Evolutionary conservation across 2,888 invertebrate genomes (phyloP), one percentile per base, ranked within the genome.

Genomic region (Therioaphis trifolii): DNA sequence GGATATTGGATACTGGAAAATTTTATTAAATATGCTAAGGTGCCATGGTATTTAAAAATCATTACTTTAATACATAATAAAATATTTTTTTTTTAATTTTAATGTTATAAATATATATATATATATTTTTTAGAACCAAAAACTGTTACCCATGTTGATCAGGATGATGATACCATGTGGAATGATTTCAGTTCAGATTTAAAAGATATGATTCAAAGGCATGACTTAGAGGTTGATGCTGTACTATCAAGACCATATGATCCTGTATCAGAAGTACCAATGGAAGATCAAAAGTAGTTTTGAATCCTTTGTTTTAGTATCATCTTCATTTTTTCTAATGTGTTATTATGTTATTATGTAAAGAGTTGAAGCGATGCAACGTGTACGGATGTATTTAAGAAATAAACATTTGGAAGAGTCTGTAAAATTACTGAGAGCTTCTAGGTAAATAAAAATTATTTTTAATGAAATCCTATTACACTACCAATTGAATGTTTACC

Each of bases 361-460:
- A 89, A 97, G 96, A 89, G 92, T 92, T 85, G 94, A 94, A 87
- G 95, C 96, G 85, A 95, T 98, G 94, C 93, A 93, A 88, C 93
- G 92, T 87, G 93, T 97, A 86, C 96, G 97, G 88, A 92, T 92
- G 87, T 90, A 92, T 85, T 90, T 98, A 88, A 92, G 94, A 72
- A 91, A 91, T 77, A 91, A 91, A 84, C 92, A 94, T 86, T 91
- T 93, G 86, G 94, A 94, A 87, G 92, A 93, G 86, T 95, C 96
- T 18, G 91, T 97, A 55, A 94, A 94, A 85, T 90, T 97, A 86
- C 91, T 97, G 86, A 92, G 96, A 88, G 93, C 96, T 79, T 93
- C 95, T 85, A 91, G 93, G 92, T 92, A 69, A 69, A 40, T 55
- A 40, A n/a, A 4, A 40, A n/a, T 35, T 1, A 55, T 21, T 71